Evolutionary conservation across 2,888 invertebrate species (phyloP).

Genomic region (Anoplius nigerrimus): DNA sequence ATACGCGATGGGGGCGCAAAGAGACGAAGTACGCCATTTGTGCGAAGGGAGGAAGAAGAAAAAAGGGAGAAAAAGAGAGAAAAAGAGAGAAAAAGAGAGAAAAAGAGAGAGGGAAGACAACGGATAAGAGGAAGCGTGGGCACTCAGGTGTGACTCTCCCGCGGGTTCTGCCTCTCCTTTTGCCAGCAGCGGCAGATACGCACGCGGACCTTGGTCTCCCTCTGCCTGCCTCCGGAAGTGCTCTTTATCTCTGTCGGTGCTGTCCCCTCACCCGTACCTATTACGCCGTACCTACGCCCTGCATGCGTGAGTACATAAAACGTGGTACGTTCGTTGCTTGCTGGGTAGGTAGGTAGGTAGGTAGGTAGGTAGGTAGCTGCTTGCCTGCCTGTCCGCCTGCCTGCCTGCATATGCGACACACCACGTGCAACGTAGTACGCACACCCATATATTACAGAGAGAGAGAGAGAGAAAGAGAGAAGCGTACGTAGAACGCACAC

Average conservation of each 20-base stretch:
- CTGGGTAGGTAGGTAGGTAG: too few relatives aligned
- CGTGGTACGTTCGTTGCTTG: too few relatives aligned
- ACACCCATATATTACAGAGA: too few relatives aligned
- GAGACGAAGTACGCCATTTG: constrained; percentile 51
- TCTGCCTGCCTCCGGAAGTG: constrained; percentile 71
- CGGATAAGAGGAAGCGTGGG: constrained; percentile 74
- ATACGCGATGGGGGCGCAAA: constrained; percentile 33
- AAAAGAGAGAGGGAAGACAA: constrained; percentile 56
- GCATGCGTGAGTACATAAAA: constrained; percentile 26
- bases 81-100: constrained; percentile 41
- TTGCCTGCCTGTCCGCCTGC: constrained; percentile 19
- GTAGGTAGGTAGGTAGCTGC: too few relatives aligned
- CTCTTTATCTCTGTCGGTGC: constrained; percentile 75
- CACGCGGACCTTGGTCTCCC: constrained; percentile 65
- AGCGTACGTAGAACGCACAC: constrained; percentile 14
- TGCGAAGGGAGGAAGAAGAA: constrained; percentile 14
- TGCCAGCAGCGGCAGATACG: constrained; percentile 61
- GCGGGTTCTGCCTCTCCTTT: constrained; percentile 69
- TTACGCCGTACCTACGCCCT: too few relatives aligned
- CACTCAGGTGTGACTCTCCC: constrained; percentile 74
- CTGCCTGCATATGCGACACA: neutral
- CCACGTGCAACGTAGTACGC: constrained; percentile 1
- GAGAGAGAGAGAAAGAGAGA: too few relatives aligned
- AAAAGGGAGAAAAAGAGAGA: constrained; percentile 19
- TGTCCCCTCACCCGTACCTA: constrained; percentile 69